Evolutionary conservation across 1,140 invertebrate genomes (phyloP), one percentile per base, ranked within the genome.

Genomic region (Bombus ignitus): DNA sequence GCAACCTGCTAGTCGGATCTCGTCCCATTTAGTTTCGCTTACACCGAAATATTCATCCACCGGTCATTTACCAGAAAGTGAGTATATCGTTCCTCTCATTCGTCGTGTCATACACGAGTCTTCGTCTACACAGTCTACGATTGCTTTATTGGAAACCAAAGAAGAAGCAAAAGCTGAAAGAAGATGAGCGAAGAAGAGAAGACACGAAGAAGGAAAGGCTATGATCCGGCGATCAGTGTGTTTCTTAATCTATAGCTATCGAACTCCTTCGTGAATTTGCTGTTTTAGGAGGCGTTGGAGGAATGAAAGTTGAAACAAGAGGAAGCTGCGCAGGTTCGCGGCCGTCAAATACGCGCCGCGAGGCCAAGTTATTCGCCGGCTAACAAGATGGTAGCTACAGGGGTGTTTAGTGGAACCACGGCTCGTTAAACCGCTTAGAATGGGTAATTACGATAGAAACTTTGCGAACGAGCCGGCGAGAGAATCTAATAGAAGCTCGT

Each of bases 41-140:
- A 91, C 88, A 92, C 37, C 89, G 89, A 89, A 85, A 90, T 89
- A 87, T 85, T 92, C 88, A 91, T 92, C 87, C 84, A 72, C 65
- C 85, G 85, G 57, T 86, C 85, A 89, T 53, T 53, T 53, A 91
- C 87, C 84, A 89, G 88, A 89, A 90, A 89, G 85, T 88, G 85
- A 82, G 25, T 68, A 71, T 72, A 87, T 73, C 88, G 86, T 91
- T 90, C 85, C 75, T 44, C 15, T 15, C 5, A 6, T 47, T 59
- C 65, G 75, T 57, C 35, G 0, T 35, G 28, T 76, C 65, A 25
- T 6, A 22, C 32, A 18, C 47, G 32, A 35, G 35, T 68, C 15
- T 37, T 9, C 9, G 2, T 68, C 15, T 1, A 8, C 2, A 18
- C 15, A 6, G 65, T 22, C 9, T 35, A 18, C 32, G 9, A 25